Base-by-base conservation (phyloP, 2,113 vertebrate genomes). In the Centrocercus urophasianus region DNA sequence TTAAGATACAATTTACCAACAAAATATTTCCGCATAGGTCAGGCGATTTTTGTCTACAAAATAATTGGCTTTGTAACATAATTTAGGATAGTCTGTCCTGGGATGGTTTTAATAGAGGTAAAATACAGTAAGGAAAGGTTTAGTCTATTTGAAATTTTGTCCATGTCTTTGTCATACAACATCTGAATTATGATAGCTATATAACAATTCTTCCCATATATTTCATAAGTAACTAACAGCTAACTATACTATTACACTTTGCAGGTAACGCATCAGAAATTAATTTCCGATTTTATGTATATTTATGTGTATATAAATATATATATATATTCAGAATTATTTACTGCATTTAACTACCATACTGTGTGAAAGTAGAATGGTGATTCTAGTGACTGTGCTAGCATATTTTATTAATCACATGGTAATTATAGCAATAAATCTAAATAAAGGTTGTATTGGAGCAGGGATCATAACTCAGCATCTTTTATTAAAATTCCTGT, bases 321-420 rank as follows among this genome's bases (percentile, higher is more conserved):
- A 43, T 43, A 43, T 43, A 43, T 43, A 43, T 16, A 43, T 43
- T 43, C 42, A 43, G 77, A 92, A 85, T 54, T 72, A 89, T 92
- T 96, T 94, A 93, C 67, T 89, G 61, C 74, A 56, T 92, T 93
- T 94, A 93, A 96, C 64, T 89, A 89, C 67, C 45, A 73, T 8
- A 36, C 54, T 93, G 34, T 47, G 43, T 17, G 59, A 93, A 27
- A 90, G 80, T 25, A 83, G 77, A 88, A 50, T 2, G 3, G 45
- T n/a, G 64, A 93, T 87, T 96, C 90, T 69, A 89, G 56, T 67
- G 27, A 87, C 84, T 52, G 34, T 20, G 61, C 52, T 85, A 85
- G 75, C 13, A 20, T n/a, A 67, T 70, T 96, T 96, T 89, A 87
- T 93, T 96, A 96, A 96, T 94, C 74, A 48, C 42, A 89, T 28